phyloP scores from a whole-genome alignment of 2,888 invertebrate species.

The Lepetodrilus schrolli region DNA sequence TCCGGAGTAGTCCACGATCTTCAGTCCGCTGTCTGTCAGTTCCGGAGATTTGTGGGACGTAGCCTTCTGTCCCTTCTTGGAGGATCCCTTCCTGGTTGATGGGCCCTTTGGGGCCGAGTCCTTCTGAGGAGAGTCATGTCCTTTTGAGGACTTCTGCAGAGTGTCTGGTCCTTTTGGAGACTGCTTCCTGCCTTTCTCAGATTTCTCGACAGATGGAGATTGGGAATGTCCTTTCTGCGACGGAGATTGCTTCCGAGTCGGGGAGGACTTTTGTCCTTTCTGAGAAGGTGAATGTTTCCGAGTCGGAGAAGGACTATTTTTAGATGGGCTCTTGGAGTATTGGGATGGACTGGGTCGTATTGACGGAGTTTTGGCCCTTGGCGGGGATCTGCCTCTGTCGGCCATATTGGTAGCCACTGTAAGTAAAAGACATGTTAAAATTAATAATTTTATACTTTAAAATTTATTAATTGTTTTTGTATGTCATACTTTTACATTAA shows the following conservation, averaged over 20 bases:
- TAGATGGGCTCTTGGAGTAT: too few species aligned
- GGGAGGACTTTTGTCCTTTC: constrained; percentile 28
- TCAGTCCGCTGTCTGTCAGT: constrained; percentile 58
- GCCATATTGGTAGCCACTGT: constrained; percentile 18
- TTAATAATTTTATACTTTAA: too few species aligned
- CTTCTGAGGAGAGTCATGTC: neutral
- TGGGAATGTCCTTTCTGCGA: neutral
- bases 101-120: constrained; percentile 9
- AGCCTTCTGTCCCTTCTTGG: neutral
- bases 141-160: neutral
- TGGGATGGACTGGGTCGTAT: neutral
- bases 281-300: constrained; percentile 8
- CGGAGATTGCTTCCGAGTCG: constrained; percentile 1
- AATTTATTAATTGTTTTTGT: too few species aligned
- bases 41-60: constrained; percentile 38
- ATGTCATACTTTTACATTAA: too few species aligned
- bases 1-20: constrained; percentile 64
- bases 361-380: neutral
- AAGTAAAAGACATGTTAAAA: too few species aligned
- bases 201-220: neutral
- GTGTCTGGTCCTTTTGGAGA: constrained; percentile 26
- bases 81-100: neutral
- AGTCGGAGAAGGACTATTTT: too few species aligned
- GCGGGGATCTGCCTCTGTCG: neutral
- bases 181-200: neutral